A percentile compares a stretch with the other conserved stretches of the same genome.
phyloP scores from a whole-genome alignment of 2,113 vertebrate genomes.

The Orycteropus afer region DNA sequence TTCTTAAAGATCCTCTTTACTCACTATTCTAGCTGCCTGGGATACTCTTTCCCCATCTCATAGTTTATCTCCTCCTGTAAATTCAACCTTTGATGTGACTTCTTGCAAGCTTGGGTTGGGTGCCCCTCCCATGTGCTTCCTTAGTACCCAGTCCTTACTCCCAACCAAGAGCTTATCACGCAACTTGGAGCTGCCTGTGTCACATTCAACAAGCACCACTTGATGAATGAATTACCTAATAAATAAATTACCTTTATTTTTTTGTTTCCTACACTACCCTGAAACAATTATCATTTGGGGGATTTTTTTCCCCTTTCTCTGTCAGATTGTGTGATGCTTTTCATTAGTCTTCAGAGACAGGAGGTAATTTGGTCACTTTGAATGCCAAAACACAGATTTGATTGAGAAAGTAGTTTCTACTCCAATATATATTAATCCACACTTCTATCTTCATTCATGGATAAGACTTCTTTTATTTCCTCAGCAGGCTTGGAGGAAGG shows the following conservation, averaged over 20 bases:
- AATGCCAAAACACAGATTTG: not conserved
- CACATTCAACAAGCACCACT: not conserved
- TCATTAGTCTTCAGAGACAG: not conserved
- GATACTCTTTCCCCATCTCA: not conserved
- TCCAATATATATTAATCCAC: not conserved
- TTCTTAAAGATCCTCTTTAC: not conserved
- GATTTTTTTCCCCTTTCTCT: not conserved
- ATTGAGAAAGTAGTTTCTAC: not conserved
- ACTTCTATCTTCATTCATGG: not conserved
- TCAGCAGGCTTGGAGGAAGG: not conserved
- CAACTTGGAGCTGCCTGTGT: not conserved
- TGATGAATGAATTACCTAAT: not conserved
- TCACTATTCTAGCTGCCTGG: not conserved
- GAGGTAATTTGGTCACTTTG: not conserved
- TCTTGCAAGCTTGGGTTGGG: not conserved
- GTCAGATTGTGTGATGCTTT: not conserved
- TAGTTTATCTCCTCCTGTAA: not conserved
- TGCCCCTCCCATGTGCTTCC: not conserved
- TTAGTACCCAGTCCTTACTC: not conserved
- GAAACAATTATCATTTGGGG: not conserved
- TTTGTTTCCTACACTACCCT: not conserved
- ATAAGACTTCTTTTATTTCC: not conserved
- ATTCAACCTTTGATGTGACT: not conserved
- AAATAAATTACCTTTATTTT: not conserved
- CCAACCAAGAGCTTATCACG: not conserved